A percentile compares a stretch with the other conserved stretches of the same genome.
These are phyloP conservation scores for Carposina sasakii DNA, from an alignment of 1,140 invertebrate genomes.

Conservation along the genomic window DNA sequence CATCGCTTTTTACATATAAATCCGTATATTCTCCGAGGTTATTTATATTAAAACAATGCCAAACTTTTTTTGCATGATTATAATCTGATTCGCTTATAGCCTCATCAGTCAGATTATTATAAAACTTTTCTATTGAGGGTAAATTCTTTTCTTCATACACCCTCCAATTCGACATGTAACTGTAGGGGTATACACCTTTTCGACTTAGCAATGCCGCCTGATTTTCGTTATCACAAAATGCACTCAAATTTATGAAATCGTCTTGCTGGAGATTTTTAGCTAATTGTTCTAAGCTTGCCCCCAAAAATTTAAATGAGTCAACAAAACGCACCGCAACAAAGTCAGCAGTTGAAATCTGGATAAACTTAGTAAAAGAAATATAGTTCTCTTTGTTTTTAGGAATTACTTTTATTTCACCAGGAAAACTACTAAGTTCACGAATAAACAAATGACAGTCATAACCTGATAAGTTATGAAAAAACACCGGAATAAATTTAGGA, in stretches of 20 bases:
- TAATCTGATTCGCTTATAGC: background rate
- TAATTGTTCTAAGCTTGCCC: slow-evolving; percentile 26
- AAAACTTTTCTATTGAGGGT: background rate
- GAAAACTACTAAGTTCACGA: slow-evolving; percentile 27
- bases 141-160: background rate
- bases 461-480: slow-evolving; percentile 55
- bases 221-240: background rate
- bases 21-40: slow-evolving; percentile 6
- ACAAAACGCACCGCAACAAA: slow-evolving; percentile 34
- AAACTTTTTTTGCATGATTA: slow-evolving; percentile 1
- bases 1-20: slow-evolving; percentile 24
- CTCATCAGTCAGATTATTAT: slow-evolving; percentile 1
- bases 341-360: slow-evolving; percentile 17
- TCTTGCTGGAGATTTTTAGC: slow-evolving; percentile 22
- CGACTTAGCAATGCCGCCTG: slow-evolving; percentile 2
- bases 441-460: slow-evolving; percentile 56
- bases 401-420: slow-evolving; percentile 38
- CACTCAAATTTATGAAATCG: slow-evolving; percentile 1
- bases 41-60: background rate
- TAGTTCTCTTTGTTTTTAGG: slow-evolving; percentile 49
- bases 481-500: slow-evolving; percentile 35
- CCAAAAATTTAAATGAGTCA: slow-evolving; percentile 40
- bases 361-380: slow-evolving; percentile 28
- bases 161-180: too few relatives aligned
- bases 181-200: slow-evolving; percentile 9